Evolutionary conservation across 2,797 vertebrate species (phyloP), one percentile per base, ranked within the genome.

Genomic region (Pampus argenteus): DNA sequence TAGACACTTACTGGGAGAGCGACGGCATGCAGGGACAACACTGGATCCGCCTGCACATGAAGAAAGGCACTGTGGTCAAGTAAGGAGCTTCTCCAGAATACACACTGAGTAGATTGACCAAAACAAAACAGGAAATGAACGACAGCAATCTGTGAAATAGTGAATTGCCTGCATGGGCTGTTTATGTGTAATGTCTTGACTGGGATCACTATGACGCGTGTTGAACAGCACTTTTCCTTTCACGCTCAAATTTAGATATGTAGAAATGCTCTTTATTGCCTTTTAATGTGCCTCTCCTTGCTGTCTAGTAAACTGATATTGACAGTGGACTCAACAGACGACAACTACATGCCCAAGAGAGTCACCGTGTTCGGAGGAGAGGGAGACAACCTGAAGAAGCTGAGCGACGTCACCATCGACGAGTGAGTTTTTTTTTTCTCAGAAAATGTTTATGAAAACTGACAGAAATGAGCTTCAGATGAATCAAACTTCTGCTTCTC

Each of bases 21-120:
- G 97, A 99, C 5, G 97, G 98, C 28, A 96, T 97, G 88, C 97
- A 98, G 89, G 97, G 97, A 70, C 97, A 99, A 80, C 98, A 99
- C 92, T 99, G 98, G 98, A 97, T 99, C 83, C 97, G 97, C 36
- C 95, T 99, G 82, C 96, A 97, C 71, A 99, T 99, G 98, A 99
- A 97, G 94, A 97, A 96, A 88, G 97, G 97, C 88, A 98, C 97
- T 7, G 96, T 99, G 62, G 95, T 99, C 86, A 99, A 98, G 98
- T 99, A 92, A 94, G 95, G 7, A 58, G 9, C 62, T 18, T 34
- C 47, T 18, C 20, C 2, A 40, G 38, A 4, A 2, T 40, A 6
- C 6, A 1, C 17, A 15, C 5, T 17, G 38, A 36, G 13, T 31
- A 31, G 13, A 59, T 11, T 20, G 28, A 28, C n/a, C 9, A 17